These are phyloP conservation scores for Chesias legatella DNA, from an alignment of 2,888 invertebrate species.

Conservation along the genomic window DNA sequence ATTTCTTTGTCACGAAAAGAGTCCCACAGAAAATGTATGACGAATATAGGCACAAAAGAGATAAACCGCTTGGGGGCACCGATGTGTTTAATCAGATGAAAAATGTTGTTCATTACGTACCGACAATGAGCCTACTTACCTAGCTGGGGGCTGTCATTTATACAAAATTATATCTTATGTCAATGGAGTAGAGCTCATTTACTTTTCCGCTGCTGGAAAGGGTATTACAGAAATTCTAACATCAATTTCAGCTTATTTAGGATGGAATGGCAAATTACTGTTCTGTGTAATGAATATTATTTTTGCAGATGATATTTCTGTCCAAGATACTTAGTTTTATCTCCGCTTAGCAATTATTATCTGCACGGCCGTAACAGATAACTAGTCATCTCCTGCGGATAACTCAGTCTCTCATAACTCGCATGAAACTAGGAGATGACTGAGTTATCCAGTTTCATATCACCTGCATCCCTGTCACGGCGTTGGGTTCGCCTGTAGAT, in stretches of 20 bases:
- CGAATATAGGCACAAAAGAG: slow-evolving; percentile 18
- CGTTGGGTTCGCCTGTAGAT: no score
- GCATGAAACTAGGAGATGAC: no score
- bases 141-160: not conserved
- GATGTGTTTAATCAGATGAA: slow-evolving; percentile 27
- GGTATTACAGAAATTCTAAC: not conserved
- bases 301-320: no score
- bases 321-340: no score
- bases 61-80: slow-evolving; percentile 11
- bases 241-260: no score
- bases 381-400: no score
- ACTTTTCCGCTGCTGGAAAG: not conserved
- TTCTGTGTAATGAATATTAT: no score
- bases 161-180: slow-evolving; percentile 4
- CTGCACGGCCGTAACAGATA: no score
- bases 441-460: no score
- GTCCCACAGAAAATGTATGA: slow-evolving; percentile 4
- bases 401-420: no score
- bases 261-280: slow-evolving; percentile 1
- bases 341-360: no score
- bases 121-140: slow-evolving; percentile 11
- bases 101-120: slow-evolving; percentile 21
- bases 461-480: no score
- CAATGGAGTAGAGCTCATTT: not conserved
- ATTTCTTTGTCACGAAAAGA: not conserved